Conservation (phyloP, 2,113 vertebrate genomes). For the Boulengeromyrus knoepffleri region DNA sequence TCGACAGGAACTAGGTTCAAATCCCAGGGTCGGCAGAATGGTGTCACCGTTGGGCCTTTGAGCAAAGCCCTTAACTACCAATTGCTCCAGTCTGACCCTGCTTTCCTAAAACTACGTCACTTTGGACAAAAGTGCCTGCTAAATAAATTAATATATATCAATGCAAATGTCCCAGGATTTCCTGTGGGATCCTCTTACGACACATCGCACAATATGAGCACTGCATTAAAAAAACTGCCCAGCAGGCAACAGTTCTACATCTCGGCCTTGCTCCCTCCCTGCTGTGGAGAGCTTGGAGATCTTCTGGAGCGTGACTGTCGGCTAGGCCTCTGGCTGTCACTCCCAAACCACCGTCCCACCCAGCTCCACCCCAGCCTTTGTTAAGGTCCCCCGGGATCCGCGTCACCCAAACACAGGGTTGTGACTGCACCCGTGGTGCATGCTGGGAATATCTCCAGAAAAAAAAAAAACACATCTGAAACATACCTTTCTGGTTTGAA, state of each 20-base stretch:
- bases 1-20: conserved; percentile 20
- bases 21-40: not conserved
- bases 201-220: not conserved
- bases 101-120: not conserved
- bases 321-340: not conserved
- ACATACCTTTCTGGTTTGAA: not conserved
- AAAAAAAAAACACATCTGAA: not conserved
- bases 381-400: not conserved
- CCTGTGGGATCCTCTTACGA: conserved; percentile 19
- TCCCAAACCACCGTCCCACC: not conserved
- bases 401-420: not conserved
- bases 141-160: not conserved
- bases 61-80: not conserved
- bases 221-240: not conserved
- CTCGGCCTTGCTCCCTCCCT: not conserved
- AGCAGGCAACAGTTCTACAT: not conserved
- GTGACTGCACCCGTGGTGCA: not conserved
- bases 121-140: not conserved
- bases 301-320: not conserved
- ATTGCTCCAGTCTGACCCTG: not conserved
- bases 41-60: not conserved
- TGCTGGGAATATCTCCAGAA: not conserved
- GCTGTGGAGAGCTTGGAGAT: not conserved
- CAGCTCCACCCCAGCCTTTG: not conserved
- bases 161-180: not conserved